Evolutionary conservation across 2,797 vertebrate species (phyloP), one percentile per base, ranked within the genome.

Genomic region (Peromyscus eremicus): DNA sequence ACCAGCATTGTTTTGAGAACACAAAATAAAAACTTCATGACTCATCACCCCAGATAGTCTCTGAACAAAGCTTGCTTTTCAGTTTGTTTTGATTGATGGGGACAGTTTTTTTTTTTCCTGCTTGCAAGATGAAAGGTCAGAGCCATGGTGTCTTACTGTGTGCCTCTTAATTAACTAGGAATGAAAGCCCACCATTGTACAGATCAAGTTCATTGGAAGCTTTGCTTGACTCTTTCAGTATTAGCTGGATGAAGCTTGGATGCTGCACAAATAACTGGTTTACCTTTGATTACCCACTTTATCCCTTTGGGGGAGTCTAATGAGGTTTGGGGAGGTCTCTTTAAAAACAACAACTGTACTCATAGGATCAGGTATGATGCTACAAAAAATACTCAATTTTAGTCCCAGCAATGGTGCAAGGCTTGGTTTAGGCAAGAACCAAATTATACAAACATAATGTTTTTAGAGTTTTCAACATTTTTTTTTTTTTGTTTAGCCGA

Each of bases 121-220:
- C 75, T 93, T 92, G 70, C 40, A 93, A 91, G 84, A 95, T 68
- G 60, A 93, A 97, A 95, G 93, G 77, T 92, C 86, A 93, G 80
- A 94, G 88, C 34, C 7, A 52, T 34, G 64, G 32, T 66, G 95
- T 95, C 77, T 95, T 92, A 43, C 2, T 55, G 93, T 70, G 80
- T 64, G 23, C 57, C 37, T 97, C 95, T 95, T 98, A 85, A 96
- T 97, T 81, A 79, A 96, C 92, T 71, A n/a, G 88, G 71, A 73
- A 91, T 96, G 94, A 98, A 98, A 97, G 71, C 46, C 88, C 71
- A 16, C 89, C 93, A 92, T 97, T 96, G 55, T 89, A 46, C n/a
- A 76, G 82, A 70, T 1, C 0, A 86, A 96, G 85, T 46, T 92
- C 95, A 94, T 71, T 60, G 89, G 91, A 97, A 97, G 64, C 49